Evolutionary conservation across 2,888 invertebrate genomes (phyloP).

Genomic region (Hypercompe scribonia): DNA sequence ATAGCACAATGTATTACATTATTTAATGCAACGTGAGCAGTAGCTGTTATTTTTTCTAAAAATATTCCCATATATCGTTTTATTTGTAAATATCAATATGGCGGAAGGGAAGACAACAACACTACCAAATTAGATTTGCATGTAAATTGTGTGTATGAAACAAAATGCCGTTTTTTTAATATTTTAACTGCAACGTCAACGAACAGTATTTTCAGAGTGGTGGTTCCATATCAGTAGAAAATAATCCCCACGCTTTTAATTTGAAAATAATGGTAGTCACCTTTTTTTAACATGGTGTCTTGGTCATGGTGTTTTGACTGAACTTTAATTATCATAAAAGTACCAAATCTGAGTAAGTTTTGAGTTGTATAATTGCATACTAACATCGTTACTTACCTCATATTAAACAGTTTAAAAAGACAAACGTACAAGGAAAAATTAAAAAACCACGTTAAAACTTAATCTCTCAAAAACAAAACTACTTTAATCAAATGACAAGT

Average conservation of each 20-base stretch:
- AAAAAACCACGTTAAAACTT: too few species aligned
- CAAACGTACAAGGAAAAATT: too few species aligned
- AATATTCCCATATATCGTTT: constrained; percentile 34
- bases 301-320: too few species aligned
- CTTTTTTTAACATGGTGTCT: not conserved
- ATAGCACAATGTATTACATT: constrained; percentile 58
- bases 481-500: not conserved
- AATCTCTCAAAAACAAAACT: not conserved
- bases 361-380: too few species aligned
- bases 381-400: too few species aligned
- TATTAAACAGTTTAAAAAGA: too few species aligned
- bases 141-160: constrained; percentile 38
- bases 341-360: too few species aligned
- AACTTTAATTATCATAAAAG: too few species aligned
- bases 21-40: constrained; percentile 40
- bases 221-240: not conserved
- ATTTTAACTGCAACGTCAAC: constrained; percentile 32
- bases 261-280: not conserved
- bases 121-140: constrained; percentile 33
- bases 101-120: constrained; percentile 26
- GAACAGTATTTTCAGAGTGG: constrained; percentile 35
- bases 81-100: constrained; percentile 46
- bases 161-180: constrained; percentile 30
- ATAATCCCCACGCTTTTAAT: not conserved
- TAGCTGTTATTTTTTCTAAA: constrained; percentile 54